A percentile compares a stretch with the other conserved stretches of the same genome.
Conservation (phyloP, 2,888 invertebrate genomes). For the Rotaria socialis region DNA sequence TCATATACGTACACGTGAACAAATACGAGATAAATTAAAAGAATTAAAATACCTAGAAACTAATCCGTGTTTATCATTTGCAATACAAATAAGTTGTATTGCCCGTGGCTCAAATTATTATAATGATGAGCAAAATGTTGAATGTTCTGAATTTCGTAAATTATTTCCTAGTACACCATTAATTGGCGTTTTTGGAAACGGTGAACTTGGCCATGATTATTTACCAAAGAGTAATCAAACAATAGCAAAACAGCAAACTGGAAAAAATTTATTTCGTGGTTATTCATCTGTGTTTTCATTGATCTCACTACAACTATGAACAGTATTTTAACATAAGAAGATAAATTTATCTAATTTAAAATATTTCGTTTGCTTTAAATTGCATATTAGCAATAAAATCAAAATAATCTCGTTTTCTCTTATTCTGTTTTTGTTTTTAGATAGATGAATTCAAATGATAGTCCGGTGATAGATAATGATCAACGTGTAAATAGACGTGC, state of each 20-base stretch:
- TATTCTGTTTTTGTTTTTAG: not conserved
- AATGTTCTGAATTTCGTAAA: slow-evolving; percentile 58
- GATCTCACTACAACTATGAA: not conserved
- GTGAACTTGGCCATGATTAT: slow-evolving; percentile 59
- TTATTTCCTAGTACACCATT: slow-evolving; percentile 60
- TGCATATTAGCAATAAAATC: slow-evolving; percentile 10
- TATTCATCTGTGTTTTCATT: not conserved
- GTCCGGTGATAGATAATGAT: not conserved
- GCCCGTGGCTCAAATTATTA: slow-evolving; percentile 56
- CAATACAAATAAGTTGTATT: slow-evolving; percentile 52
- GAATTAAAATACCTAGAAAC: not conserved
- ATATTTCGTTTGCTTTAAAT: not conserved
- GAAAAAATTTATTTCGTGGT: slow-evolving; percentile 5
- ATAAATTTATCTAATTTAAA: too few relatives aligned
- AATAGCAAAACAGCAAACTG: not conserved
- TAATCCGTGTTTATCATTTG: not conserved
- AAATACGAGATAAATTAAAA: not conserved
- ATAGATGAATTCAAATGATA: not conserved
- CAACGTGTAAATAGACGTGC: not conserved
- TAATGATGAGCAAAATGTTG: slow-evolving; percentile 54
- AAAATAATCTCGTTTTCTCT: not conserved
- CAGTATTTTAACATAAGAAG: not conserved
- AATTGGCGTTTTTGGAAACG: slow-evolving; percentile 62
- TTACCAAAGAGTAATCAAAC: slow-evolving; percentile 47
- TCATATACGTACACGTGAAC: slow-evolving; percentile 22